Evolutionary conservation across 2,797 vertebrate species (phyloP).

Genomic region (Eurystomus glaucurus): DNA sequence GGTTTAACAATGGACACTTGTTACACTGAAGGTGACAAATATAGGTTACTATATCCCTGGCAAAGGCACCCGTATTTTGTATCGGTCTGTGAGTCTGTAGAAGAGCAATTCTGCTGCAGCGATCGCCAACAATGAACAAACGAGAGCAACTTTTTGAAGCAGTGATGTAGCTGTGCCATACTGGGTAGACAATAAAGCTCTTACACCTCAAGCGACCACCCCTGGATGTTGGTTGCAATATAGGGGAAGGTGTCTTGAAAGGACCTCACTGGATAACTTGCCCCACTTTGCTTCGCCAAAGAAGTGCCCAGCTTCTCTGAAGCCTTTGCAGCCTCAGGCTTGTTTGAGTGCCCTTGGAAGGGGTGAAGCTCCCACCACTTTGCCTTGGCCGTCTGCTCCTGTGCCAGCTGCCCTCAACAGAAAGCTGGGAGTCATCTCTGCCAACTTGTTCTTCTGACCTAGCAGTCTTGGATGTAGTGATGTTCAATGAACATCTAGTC

Average conservation of each 20-base stretch:
- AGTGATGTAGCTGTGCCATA: rapidly evolving
- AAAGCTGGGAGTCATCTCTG: background rate
- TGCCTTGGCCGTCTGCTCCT: background rate
- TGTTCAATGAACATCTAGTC: background rate
- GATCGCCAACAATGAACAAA: background rate
- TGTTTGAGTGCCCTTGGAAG: background rate
- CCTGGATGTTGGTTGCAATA: background rate
- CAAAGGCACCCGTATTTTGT: background rate
- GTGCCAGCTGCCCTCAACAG: background rate
- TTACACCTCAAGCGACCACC: background rate
- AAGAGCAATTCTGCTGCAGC: background rate
- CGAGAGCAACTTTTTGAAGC: background rate
- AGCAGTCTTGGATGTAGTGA: rapidly evolving
- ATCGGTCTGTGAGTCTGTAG: background rate
- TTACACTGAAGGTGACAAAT: background rate
- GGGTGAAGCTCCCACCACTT: background rate
- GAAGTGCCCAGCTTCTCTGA: background rate
- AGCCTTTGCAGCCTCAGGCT: background rate
- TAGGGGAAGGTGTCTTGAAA: background rate
- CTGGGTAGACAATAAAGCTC: background rate
- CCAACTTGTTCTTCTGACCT: background rate
- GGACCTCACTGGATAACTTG: background rate
- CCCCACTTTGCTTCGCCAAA: background rate
- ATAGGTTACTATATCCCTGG: background rate
- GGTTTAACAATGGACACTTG: background rate